Conservation (phyloP, 2,113 vertebrate genomes). For the Perognathus longimembris region DNA sequence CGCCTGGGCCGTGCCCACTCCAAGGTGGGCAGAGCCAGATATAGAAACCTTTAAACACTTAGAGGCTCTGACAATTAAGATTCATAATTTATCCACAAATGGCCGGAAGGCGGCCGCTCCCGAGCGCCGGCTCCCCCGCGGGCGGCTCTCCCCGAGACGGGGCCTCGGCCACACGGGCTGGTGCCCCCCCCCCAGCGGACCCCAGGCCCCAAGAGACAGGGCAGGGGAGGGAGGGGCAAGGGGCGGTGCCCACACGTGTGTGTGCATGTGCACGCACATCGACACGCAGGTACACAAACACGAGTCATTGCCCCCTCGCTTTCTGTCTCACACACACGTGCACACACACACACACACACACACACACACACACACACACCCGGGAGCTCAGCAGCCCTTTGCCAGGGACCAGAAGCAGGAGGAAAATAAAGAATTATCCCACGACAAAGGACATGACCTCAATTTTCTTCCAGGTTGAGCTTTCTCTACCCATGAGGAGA, state of each 20-base stretch:
- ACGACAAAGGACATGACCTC: conserved; percentile 74
- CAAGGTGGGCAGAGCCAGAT: conserved; percentile 51
- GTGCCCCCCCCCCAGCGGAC: conserved; percentile 23
- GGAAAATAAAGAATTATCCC: conserved; percentile 71
- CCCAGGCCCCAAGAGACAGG: neutral
- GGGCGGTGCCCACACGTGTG: too few species aligned
- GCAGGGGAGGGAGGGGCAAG: neutral
- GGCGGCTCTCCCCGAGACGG: too few species aligned
- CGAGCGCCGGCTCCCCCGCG: too few species aligned
- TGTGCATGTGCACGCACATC: neutral
- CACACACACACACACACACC: neutral
- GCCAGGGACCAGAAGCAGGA: conserved; percentile 53
- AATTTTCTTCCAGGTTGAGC: conserved; percentile 73
- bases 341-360: neutral
- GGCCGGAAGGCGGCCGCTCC: conserved; percentile 60
- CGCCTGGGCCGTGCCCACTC: too few species aligned
- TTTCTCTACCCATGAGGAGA: conserved; percentile 32
- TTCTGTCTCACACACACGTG: too few species aligned
- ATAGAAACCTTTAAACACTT: conserved; percentile 76
- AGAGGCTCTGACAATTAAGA: conserved; percentile 80
- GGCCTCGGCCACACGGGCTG: neutral
- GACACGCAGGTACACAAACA: neutral
- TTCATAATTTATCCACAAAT: conserved; percentile 79
- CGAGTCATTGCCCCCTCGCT: neutral
- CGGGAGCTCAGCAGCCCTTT: neutral